These are phyloP conservation scores for Vulpes vulpes DNA, from an alignment of 2,113 vertebrate species.

Conservation along the genomic window DNA sequence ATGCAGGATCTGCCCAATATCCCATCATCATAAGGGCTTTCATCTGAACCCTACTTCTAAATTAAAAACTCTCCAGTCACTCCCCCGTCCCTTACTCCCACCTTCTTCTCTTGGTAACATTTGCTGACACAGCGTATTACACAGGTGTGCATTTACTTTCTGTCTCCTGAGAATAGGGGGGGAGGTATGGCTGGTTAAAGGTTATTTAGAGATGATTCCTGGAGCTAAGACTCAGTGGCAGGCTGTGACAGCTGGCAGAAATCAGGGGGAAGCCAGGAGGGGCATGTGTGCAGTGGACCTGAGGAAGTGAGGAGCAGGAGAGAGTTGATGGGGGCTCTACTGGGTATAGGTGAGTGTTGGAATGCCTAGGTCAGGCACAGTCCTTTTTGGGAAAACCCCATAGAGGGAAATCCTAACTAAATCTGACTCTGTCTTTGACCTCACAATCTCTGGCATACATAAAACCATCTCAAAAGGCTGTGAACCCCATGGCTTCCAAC, in stretches of 20 bases:
- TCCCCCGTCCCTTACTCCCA: neutral
- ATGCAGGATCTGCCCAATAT: neutral
- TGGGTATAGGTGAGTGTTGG: too few species aligned
- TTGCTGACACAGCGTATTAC: neutral
- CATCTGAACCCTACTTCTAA: neutral
- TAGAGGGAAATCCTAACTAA: neutral
- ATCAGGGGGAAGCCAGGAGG: neutral
- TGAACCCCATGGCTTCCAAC: neutral
- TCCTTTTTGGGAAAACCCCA: neutral
- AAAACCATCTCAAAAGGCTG: neutral
- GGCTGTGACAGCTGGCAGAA: neutral
- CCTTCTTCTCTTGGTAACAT: neutral
- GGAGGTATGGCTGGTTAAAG: too few species aligned
- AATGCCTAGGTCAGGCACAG: neutral
- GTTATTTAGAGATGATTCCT: neutral
- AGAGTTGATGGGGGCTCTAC: too few species aligned
- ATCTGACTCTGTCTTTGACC: neutral
- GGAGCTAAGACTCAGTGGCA: neutral
- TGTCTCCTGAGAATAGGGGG: neutral
- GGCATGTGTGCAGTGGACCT: rapidly evolving
- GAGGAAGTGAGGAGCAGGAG: neutral
- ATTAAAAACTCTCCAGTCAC: too few species aligned
- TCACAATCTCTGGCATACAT: neutral
- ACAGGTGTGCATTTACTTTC: neutral
- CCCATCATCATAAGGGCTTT: neutral